These are phyloP conservation scores for Crocuta crocuta DNA, from an alignment of 2,113 vertebrate species.

Conservation along the genomic window DNA sequence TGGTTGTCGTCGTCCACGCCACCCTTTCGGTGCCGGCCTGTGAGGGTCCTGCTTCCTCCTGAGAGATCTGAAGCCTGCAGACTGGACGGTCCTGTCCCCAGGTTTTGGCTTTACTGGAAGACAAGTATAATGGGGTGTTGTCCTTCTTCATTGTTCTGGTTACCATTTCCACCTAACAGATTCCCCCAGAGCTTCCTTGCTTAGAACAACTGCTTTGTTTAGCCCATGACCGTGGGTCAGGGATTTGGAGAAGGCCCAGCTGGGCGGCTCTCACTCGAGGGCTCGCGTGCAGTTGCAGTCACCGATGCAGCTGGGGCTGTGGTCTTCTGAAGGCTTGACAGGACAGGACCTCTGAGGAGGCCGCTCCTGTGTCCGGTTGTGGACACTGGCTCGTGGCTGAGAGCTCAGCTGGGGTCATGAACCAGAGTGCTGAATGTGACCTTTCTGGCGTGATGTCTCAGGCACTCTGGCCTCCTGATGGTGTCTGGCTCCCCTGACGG, in stretches of 20 bases:
- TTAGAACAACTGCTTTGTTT: neutral
- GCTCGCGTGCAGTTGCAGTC: neutral
- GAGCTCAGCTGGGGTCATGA: neutral
- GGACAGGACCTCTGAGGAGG: neutral
- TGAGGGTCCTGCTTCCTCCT: neutral
- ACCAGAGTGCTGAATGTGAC: no score
- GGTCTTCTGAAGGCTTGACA: neutral
- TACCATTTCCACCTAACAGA: neutral
- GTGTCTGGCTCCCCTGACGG: neutral
- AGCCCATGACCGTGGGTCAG: neutral
- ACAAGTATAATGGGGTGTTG: neutral
- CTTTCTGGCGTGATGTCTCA: rapidly evolving
- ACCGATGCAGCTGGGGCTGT: neutral
- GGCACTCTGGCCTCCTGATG: neutral
- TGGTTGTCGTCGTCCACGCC: neutral
- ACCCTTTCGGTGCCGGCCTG: no score
- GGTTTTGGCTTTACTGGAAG: neutral
- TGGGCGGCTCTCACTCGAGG: neutral
- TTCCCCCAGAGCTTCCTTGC: neutral
- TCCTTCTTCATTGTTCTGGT: neutral
- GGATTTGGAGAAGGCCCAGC: neutral
- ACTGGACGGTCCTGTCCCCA: neutral
- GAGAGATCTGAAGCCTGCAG: neutral
- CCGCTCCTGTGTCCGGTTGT: no score
- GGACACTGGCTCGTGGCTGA: neutral